Evolutionary conservation across 1,140 invertebrate genomes (phyloP), one percentile per base, ranked within the genome.

Genomic region (Parapsyche elsis): DNA sequence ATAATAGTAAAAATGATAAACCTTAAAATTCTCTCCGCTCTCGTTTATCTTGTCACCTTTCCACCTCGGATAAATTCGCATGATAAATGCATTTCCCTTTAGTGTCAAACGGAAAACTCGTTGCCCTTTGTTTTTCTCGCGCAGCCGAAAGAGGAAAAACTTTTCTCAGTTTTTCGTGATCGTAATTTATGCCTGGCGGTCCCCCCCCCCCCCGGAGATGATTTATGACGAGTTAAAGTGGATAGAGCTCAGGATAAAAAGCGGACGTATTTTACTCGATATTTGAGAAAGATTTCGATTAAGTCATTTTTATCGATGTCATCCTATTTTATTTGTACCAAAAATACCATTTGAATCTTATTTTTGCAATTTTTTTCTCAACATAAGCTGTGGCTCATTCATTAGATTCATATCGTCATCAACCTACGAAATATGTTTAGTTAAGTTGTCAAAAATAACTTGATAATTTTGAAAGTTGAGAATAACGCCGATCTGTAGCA

Each of bases 51-150:
- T 75, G 44, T 73, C 71, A 23, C 71, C 38, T 75, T 57, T 23
- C 30, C 73, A n/a, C 24, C n/a, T 67, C 16, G 7, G 46, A 75
- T 75, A 80, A 64, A 80, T 80, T 80, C 71, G 53, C 21, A 76
- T 80, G 71, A 80, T 61, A 74, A 80, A 80, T 80, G 78, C 78
- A 79, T 71, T 70, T 46, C 46, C 19, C 57, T 79, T 79, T 79
- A 46, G 24, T 73, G 73, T 44, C 71, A 38, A 67, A 67, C 46
- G 30, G 71, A 64, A 49, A 45, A 71, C 12, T 44, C 46, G 67
- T 61, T 59, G 71, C 49, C 10, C 45, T 75, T 75, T 75, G 24
- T 75, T 75, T 53, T 75, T 75, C 45, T 75, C 45, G n/a, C 71
- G 21, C 73, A 57, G 49, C 5, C 24, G 14, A 38, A 12, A 53